Conservation (phyloP, 2,797 vertebrate genomes). For the Eidolon dupreanum region DNA sequence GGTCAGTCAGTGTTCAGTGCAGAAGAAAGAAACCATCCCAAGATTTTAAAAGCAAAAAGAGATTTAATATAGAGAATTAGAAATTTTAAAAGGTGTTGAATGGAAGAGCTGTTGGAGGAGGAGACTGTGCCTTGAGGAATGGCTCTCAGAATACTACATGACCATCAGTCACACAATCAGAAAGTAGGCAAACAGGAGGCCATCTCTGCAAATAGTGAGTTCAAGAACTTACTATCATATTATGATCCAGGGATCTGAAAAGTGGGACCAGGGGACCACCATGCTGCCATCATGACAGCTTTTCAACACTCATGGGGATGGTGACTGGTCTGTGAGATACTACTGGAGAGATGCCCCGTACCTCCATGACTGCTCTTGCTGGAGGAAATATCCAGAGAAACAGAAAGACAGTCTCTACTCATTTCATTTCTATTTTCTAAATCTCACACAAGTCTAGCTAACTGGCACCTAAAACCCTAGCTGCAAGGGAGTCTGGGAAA, state of each 20-base stretch:
- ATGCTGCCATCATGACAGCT: neutral
- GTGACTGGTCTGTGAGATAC: neutral
- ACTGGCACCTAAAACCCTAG: neutral
- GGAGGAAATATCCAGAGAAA: neutral
- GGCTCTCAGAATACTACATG: neutral
- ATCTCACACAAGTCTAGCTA: neutral
- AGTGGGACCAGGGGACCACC: neutral
- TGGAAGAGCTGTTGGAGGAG: neutral
- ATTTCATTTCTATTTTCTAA: neutral
- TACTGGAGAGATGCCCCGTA: neutral
- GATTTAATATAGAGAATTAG: neutral
- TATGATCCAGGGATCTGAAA: neutral
- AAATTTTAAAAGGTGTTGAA: neutral
- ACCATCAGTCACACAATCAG: neutral
- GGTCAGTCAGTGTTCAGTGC: neutral
- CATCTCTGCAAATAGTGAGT: neutral
- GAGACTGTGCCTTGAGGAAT: neutral
- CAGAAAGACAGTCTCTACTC: fast-evolving
- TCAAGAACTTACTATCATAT: neutral
- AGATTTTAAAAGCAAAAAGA: neutral
- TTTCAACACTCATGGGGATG: neutral
- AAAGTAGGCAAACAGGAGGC: neutral
- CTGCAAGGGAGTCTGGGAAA: neutral
- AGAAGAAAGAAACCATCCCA: neutral
- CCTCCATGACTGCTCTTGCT: neutral